Evolutionary conservation across 2,113 vertebrate genomes (phyloP), one percentile per base, ranked within the genome.

Genomic region (Scortum barcoo): DNA sequence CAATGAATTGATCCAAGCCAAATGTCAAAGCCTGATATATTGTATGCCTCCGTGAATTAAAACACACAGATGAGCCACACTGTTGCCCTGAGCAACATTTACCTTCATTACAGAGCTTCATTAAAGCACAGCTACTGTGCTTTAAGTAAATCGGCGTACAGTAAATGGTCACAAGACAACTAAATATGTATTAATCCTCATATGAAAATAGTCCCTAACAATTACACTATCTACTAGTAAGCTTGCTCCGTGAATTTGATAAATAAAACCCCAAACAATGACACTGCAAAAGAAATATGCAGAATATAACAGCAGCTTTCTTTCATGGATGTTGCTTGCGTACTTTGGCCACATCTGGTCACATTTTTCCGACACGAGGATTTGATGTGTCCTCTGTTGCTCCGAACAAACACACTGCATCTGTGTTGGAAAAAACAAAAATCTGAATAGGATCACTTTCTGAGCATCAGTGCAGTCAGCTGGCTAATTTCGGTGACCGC

Each of bases 371-470:
- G 14, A 28, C 16, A 2, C 36, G 10, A 0, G 14, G 19, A 54
- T 30, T 20, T 44, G 30, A 53, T 5, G 9, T 69, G 24, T 44
- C 10, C 48, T 56, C 20, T 53, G 33, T 12, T 44, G 42, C 53
- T 60, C 14, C 42, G 4, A 7, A 60, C 24, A 70, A 26, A 79
- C 36, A 33, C 44, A 40, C 38, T 44, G 33, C 13, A 3, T 12
- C 44, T 68, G 75, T 28, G 46, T 1, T 40, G 2, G 1, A 24
- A 67, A 60, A 24, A 48, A 36, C 11, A 26, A 38, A 38, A 30
- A 38, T 72, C 36, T 72, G 78, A 46, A 61, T 40, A 38, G 28
- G 69, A 70, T 76, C 42, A 20, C 24, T 33, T 80, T 14, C 22
- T 48, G 58, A 44, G 36, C 56, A 42, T 36, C 4, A 11, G 24